Conservation (phyloP, 2,888 invertebrate genomes). For the Rhamnusium bicolor region DNA sequence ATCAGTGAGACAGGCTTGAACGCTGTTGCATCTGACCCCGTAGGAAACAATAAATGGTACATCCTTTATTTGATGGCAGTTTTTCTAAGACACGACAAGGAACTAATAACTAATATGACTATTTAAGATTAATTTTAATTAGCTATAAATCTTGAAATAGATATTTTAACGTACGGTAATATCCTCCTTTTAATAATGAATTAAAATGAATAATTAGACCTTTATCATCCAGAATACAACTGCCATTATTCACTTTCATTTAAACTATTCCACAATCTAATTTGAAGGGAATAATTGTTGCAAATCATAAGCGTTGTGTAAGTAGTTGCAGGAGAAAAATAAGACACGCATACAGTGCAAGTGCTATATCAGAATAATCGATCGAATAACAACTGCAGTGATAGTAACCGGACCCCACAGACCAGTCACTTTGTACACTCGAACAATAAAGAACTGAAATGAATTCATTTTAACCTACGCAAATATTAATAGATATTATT, state of each 20-base stretch:
- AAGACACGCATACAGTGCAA: slow-evolving; percentile 6
- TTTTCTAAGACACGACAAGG: neutral
- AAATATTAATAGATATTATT: too few species aligned
- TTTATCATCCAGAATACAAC: neutral
- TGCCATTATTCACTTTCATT: slow-evolving; percentile 26
- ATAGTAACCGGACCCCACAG: slow-evolving; percentile 1
- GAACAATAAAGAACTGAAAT: neutral
- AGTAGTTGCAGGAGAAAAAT: slow-evolving; percentile 1
- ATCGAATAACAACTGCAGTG: slow-evolving; percentile 3
- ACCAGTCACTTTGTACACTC: neutral
- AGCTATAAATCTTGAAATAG: neutral
- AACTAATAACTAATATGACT: neutral
- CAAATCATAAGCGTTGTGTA: slow-evolving; percentile 14
- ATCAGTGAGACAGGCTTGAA: too few species aligned
- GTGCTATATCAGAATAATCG: slow-evolving; percentile 11
- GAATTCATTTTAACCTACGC: too few species aligned
- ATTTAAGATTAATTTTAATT: neutral
- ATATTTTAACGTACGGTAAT: neutral
- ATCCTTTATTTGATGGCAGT: neutral
- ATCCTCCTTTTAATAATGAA: neutral
- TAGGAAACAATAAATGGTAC: neutral
- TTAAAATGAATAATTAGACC: neutral
- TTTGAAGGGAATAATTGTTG: slow-evolving; percentile 27
- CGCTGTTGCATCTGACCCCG: too few species aligned
- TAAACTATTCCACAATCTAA: slow-evolving; percentile 27